Evolutionary conservation across 23 tunicate species (phyloP), one percentile per base, ranked within the genome.

Genomic region (Botrylloides violaceus): DNA sequence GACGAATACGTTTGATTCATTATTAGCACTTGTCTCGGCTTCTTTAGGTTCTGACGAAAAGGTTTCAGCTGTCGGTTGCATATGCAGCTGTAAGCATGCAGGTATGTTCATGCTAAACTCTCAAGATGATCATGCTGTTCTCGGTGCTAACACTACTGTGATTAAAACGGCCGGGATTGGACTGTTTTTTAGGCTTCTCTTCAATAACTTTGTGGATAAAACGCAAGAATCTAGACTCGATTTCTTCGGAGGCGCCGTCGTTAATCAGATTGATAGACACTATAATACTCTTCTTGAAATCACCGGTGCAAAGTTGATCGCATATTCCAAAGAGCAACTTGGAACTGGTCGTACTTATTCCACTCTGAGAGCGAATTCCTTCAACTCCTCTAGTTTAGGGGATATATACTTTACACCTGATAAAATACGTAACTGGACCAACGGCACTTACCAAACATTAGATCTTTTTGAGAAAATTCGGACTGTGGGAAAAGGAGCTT

Each of bases 401-500:
- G 97, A 90, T 47, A 73, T 90, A 30, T 90, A 90, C 59, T 90
- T 90, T 57, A 76, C 76, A 38, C 73, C 97, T 19, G 97, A 90
- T 61, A 90, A 90, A 36, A 49, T 90, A 23, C 58, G 86, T 28
- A 81, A 74, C 59, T 83, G 83, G 84, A 61, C 70, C 56, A 72
- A 79, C 64, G 90, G 90, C 2, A 65, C 97, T 25, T 79, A 83
- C 43, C 97, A 90, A 53, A 74, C 97, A 12, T 68, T 83, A 36
- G 97, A 90, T 36, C 32, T 90, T 56, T 90, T 90, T 66, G 97
- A 90, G 68, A 90, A 90, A 72, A 90, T 90, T 15, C 68, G 97
- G 36, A 90, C 79, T 82, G 97, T 90, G 26, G 97, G 97, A 22
- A 90, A 90, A 78, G 97, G 97, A n/a, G 83, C 83, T 4, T 90